phyloP scores from a whole-genome alignment of 2,888 invertebrate species.

The Koerneria pararmatus region DNA sequence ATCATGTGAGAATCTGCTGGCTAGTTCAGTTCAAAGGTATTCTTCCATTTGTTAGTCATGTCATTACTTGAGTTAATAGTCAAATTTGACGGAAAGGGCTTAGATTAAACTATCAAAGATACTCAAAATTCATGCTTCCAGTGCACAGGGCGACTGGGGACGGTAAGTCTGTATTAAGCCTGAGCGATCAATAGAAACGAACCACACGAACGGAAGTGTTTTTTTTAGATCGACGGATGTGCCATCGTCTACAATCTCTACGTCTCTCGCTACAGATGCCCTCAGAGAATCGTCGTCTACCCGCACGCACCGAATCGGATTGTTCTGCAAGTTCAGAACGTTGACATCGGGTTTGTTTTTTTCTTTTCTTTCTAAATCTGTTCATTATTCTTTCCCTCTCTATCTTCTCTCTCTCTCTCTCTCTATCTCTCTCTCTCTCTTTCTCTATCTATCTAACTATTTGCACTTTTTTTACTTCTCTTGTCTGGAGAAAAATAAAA shows the following conservation, averaged over 20 bases:
- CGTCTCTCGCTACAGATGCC: conserved; percentile 53
- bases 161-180: no score
- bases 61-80: no score
- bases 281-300: conserved; percentile 50
- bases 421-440: no score
- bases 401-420: conserved; percentile 5
- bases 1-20: no score
- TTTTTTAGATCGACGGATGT: conserved; percentile 49
- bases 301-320: conserved; percentile 53
- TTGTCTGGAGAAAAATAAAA: no score
- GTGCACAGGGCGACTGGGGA: no score
- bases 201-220: neutral
- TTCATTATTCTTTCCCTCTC: neutral
- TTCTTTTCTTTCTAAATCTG: no score
- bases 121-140: no score
- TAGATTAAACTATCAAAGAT: no score
- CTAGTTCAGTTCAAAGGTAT: no score
- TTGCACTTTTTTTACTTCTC: conserved; percentile 10
- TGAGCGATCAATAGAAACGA: no score
- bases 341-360: conserved; percentile 48
- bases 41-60: no score
- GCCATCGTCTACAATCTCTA: conserved; percentile 55
- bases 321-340: conserved; percentile 50
- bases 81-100: neutral
- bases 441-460: conserved; percentile 1